These are phyloP conservation scores for Drosophila subquinaria DNA, from an alignment of 2,888 invertebrate genomes.

Conservation along the genomic window DNA sequence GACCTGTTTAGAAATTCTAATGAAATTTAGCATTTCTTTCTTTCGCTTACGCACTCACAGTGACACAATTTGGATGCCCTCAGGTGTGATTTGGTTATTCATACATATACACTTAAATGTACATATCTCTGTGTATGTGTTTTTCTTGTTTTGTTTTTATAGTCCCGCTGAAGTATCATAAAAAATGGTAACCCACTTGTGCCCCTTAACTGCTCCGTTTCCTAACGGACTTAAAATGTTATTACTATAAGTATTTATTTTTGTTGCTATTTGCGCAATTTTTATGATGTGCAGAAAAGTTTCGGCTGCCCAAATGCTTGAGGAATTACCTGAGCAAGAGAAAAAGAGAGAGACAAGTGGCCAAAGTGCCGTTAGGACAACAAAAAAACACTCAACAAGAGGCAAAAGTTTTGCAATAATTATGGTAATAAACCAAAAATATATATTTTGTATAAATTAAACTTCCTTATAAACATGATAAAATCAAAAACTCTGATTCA, in stretches of 20 bases:
- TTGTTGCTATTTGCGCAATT: conserved; percentile 58
- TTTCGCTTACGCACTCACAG: conserved; percentile 55
- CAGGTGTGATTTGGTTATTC: conserved; percentile 61
- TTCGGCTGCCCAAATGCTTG: conserved; percentile 38
- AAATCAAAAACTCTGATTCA: too few species aligned
- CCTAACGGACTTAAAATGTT: conserved; percentile 74
- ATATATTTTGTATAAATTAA: too few species aligned
- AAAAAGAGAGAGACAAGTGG: conserved; percentile 33
- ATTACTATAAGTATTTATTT: conserved; percentile 76
- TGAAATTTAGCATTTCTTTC: conserved; percentile 45
- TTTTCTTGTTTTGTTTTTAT: conserved; percentile 49
- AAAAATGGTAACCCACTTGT: conserved; percentile 68
- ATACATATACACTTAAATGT: conserved; percentile 1
- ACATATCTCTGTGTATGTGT: conserved; percentile 6
- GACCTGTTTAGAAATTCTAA: conserved; percentile 66
- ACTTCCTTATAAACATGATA: too few species aligned
- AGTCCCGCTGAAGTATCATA: conserved; percentile 55
- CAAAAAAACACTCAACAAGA: conserved; percentile 41
- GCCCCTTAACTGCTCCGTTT: conserved; percentile 52
- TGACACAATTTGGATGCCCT: conserved; percentile 77
- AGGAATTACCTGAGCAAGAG: conserved; percentile 25
- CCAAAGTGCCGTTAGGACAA: conserved; percentile 66
- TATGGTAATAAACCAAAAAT: conserved; percentile 11
- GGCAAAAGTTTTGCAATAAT: conserved; percentile 41
- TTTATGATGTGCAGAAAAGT: conserved; percentile 60